These are phyloP conservation scores for Larimichthys polyactis DNA, from an alignment of 2,113 vertebrate species.

Conservation along the genomic window DNA sequence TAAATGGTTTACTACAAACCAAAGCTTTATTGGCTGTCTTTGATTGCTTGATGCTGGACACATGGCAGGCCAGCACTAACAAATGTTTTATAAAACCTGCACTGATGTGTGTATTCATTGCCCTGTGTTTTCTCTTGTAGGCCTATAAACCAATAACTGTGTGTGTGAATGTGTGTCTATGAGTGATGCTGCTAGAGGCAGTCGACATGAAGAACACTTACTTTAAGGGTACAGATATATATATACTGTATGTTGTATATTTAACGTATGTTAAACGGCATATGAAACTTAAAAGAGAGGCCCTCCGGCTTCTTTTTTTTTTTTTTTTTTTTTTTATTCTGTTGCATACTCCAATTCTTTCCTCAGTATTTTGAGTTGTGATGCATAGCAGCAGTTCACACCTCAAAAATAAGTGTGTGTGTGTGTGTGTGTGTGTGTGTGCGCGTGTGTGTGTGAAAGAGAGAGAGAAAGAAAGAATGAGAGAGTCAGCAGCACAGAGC, in stretches of 20 bases:
- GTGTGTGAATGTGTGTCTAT: background rate
- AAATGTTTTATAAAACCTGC: conserved; percentile 64
- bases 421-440: conserved; percentile 4
- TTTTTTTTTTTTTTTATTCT: background rate
- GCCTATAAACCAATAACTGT: conserved; percentile 39
- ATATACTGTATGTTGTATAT: background rate
- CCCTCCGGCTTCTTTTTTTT: background rate
- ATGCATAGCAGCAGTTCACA: conserved; percentile 6
- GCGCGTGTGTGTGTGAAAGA: no score
- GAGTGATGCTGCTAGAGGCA: background rate
- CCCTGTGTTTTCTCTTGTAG: conserved; percentile 40
- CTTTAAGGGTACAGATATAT: conserved; percentile 14
- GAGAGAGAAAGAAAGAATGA: background rate
- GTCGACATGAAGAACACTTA: conserved; percentile 11
- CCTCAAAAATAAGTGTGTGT: background rate
- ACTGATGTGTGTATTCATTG: conserved; percentile 47
- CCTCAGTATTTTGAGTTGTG: conserved; percentile 19
- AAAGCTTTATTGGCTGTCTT: conserved; percentile 64
- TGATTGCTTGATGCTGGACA: conserved; percentile 67
- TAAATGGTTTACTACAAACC: conserved; percentile 58
- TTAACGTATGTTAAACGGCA: background rate
- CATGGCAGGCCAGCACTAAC: conserved; percentile 61
- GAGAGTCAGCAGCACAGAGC: conserved; percentile 3
- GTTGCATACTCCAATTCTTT: background rate
- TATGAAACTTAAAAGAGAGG: conserved; percentile 1